Percentiles rank a stretch among this genome's conserved stretches.
Evolutionary conservation across 30 jellyfish, hydroid and myxozoan species (phyloP).

Genomic region (Hydractinia symbiolongicarpus): DNA sequence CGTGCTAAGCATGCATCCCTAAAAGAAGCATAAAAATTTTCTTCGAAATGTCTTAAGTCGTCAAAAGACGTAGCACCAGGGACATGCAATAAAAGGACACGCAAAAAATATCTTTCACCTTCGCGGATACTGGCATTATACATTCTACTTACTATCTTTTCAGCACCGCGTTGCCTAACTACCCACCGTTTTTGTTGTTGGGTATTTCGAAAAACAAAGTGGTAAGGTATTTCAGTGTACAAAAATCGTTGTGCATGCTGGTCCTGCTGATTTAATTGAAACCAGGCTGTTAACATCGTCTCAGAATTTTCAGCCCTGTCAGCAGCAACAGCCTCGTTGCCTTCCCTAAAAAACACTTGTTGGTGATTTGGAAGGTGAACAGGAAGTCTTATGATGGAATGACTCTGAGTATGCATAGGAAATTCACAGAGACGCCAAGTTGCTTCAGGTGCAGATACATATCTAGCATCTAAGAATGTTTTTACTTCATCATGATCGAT

Average conservation of each 20-base stretch:
- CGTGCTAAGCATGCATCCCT: slow-evolving; percentile 52
- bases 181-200: slow-evolving; percentile 4
- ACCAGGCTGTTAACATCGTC: slow-evolving; percentile 47
- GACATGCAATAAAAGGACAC: slow-evolving; percentile 19
- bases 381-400: slow-evolving; percentile 46
- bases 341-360: slow-evolving; percentile 30
- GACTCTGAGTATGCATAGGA: slow-evolving; percentile 29
- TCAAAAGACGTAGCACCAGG: slow-evolving; percentile 69
- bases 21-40: slow-evolving; percentile 38
- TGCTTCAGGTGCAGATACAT: slow-evolving; percentile 57
- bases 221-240: slow-evolving; percentile 44
- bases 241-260: slow-evolving; percentile 24
- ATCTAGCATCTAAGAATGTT: slow-evolving; percentile 34
- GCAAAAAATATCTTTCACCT: slow-evolving; percentile 42
- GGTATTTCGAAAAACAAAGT: slow-evolving; percentile 3
- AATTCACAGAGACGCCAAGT: slow-evolving; percentile 38
- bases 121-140: slow-evolving; percentile 43
- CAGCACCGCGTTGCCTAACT: slow-evolving; percentile 29
- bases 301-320: background rate
- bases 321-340: slow-evolving; percentile 10
- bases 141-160: slow-evolving; percentile 26
- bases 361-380: slow-evolving; percentile 55
- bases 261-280: slow-evolving; percentile 31
- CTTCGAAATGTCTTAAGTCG: slow-evolving; percentile 46
- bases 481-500: slow-evolving; percentile 59